A percentile compares a stretch with the other conserved stretches of the same genome.
phyloP scores from a whole-genome alignment of 2,113 vertebrate species.

The Tiliqua scincoides region DNA sequence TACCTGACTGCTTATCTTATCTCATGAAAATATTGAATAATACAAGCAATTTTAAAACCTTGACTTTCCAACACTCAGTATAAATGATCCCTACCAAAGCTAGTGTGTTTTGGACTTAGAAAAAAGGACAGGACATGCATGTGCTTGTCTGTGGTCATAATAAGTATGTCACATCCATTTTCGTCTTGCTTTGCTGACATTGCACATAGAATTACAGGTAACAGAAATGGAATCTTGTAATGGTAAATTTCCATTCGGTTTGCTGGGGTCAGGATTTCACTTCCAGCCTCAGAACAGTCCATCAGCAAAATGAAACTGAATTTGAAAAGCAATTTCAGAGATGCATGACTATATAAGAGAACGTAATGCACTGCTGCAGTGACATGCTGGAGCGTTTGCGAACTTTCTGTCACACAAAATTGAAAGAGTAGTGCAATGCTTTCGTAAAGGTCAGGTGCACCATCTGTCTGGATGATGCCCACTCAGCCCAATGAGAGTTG shows the following conservation, averaged over 20 bases:
- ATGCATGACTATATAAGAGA: neutral
- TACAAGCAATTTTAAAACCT: neutral
- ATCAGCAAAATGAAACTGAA: slow-evolving; percentile 20
- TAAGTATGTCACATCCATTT: neutral
- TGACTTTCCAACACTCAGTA: neutral
- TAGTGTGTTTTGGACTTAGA: neutral
- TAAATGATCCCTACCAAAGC: neutral
- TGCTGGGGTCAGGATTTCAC: neutral
- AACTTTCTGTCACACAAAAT: slow-evolving; percentile 1
- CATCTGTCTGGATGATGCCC: neutral
- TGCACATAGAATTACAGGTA: neutral
- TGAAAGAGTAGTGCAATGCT: neutral
- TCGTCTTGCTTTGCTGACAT: neutral
- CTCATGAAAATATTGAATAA: neutral
- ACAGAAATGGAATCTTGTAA: slow-evolving; percentile 1
- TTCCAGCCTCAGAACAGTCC: neutral
- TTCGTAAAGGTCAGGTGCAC: neutral
- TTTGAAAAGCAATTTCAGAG: slow-evolving; percentile 29
- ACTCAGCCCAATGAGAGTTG: neutral
- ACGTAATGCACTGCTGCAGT: neutral
- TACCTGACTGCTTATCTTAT: neutral
- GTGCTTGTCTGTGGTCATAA: neutral
- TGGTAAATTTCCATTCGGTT: neutral
- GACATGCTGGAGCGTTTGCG: neutral
- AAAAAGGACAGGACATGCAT: neutral